Conservation (phyloP, 1,140 invertebrate genomes). For the Drosophila funebris region DNA sequence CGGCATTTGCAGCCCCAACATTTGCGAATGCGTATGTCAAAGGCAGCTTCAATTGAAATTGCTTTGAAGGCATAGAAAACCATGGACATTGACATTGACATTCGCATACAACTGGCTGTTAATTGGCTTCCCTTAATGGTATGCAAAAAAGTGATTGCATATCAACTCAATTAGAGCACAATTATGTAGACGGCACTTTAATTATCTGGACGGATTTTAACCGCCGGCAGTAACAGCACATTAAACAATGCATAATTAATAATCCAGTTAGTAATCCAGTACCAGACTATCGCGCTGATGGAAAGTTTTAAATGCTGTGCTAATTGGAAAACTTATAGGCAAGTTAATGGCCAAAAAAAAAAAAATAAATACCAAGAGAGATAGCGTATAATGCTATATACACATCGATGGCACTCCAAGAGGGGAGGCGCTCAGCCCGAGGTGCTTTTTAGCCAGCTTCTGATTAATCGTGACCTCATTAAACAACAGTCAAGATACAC, state of each 20-base stretch:
- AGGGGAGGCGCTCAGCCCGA: background rate
- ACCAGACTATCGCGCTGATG: conserved; percentile 24
- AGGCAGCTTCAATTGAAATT: conserved; percentile 10
- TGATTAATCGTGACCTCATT: conserved; percentile 82
- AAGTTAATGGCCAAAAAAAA: conserved; percentile 38
- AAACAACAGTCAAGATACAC: conserved; percentile 53
- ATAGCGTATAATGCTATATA: too few species aligned
- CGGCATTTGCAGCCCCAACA: background rate
- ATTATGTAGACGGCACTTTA: conserved; percentile 55
- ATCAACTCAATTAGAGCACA: conserved; percentile 65
- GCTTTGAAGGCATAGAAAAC: background rate
- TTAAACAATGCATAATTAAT: conserved; percentile 65
- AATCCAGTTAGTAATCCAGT: conserved; percentile 20
- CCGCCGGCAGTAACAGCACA: background rate
- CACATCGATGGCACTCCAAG: conserved; percentile 14
- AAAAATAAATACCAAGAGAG: too few species aligned
- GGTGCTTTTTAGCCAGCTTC: conserved; percentile 22
- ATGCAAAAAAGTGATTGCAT: conserved; percentile 58
- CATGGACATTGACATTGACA: background rate
- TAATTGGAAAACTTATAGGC: conserved; percentile 75
- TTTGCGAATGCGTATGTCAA: background rate
- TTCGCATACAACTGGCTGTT: background rate
- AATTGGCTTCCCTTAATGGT: conserved; percentile 32
- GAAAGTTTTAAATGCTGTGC: conserved; percentile 72
- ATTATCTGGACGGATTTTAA: conserved; percentile 40